These are phyloP conservation scores for Troilus luridus DNA, from an alignment of 2,888 invertebrate genomes.

Conservation along the genomic window DNA sequence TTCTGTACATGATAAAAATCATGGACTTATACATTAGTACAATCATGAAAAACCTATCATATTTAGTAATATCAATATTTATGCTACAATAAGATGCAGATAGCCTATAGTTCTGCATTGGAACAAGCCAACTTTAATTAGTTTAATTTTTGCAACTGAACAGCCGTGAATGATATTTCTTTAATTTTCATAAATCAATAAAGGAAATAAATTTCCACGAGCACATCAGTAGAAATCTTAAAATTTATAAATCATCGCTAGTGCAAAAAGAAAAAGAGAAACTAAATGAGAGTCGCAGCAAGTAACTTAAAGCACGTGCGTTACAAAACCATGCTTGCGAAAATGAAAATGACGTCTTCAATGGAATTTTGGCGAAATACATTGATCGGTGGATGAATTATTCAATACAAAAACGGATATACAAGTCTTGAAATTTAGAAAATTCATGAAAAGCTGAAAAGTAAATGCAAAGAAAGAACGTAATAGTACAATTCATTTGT, in stretches of 20 bases:
- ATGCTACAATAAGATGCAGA: too few species aligned
- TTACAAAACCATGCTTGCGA: constrained; percentile 1
- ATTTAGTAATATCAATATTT: too few species aligned
- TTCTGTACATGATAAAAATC: too few species aligned
- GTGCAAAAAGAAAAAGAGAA: constrained; percentile 17
- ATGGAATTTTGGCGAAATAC: neutral
- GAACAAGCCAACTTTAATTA: too few species aligned
- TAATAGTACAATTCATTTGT: neutral
- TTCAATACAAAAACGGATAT: neutral
- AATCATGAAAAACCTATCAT: too few species aligned
- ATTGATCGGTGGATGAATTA: neutral
- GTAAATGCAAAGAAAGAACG: neutral
- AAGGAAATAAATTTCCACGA: neutral
- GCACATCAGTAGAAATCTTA: neutral
- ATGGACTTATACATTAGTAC: too few species aligned
- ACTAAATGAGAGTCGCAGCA: neutral
- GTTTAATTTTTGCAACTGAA: too few species aligned
- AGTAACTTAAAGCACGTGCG: constrained; percentile 27
- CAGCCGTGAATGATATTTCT: too few species aligned
- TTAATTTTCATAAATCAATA: neutral
- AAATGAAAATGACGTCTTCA: neutral
- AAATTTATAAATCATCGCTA: constrained; percentile 18
- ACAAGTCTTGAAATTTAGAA: neutral
- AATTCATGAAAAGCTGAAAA: neutral
- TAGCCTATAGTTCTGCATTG: too few species aligned